These are phyloP conservation scores for Salvator merianae DNA, from an alignment of 2,113 vertebrate genomes.

Conservation along the genomic window DNA sequence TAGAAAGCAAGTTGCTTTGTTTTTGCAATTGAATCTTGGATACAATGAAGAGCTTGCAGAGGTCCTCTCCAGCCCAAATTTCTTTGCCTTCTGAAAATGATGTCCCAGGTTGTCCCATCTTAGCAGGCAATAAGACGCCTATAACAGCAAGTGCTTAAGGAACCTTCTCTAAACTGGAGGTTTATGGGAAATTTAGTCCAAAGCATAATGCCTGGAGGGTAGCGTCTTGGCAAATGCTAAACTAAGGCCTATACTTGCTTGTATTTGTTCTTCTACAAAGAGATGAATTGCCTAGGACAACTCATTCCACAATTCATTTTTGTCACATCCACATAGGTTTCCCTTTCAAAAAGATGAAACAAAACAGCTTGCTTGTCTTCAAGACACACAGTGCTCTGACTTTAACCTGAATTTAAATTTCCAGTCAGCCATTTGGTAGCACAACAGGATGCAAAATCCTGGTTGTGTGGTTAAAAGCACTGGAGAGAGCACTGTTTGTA, in stretches of 20 bases:
- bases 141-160: neutral
- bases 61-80: too few relatives aligned
- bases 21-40: neutral
- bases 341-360: neutral
- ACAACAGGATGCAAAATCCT: neutral
- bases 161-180: too few relatives aligned
- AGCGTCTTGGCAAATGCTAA: neutral
- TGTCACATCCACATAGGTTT: neutral
- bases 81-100: neutral
- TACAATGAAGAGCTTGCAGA: neutral
- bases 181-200: too few relatives aligned
- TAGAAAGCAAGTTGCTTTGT: neutral
- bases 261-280: too few relatives aligned
- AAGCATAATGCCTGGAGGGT: neutral
- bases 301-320: neutral
- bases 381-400: too few relatives aligned
- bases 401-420: neutral
- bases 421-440: neutral
- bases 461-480: neutral
- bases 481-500: neutral
- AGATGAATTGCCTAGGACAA: neutral
- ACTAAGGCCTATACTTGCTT: neutral
- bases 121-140: neutral
- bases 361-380: neutral
- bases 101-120: neutral